phyloP scores from a whole-genome alignment of 2,888 invertebrate genomes.

The Shargacucullia verbasci region DNA sequence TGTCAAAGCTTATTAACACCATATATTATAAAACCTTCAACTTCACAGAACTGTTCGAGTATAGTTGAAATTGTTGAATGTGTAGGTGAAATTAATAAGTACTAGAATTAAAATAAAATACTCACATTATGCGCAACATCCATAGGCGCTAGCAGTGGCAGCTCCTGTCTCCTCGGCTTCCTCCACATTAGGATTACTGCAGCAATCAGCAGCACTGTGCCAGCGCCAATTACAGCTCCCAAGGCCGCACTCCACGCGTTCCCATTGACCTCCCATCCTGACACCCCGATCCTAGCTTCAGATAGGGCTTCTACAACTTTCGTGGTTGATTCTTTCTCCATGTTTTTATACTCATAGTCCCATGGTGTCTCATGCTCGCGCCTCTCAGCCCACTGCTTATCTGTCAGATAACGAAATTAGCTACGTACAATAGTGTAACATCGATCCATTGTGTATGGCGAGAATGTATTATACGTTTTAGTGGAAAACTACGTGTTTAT shows the following conservation, averaged over 20 bases:
- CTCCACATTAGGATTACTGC: constrained; percentile 74
- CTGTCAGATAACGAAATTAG: constrained; percentile 84
- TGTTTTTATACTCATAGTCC: constrained; percentile 62
- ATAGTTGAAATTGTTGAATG: too few relatives aligned
- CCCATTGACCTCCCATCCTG: constrained; percentile 62
- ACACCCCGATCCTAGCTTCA: constrained; percentile 63
- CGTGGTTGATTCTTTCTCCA: constrained; percentile 49
- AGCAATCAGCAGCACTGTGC: constrained; percentile 77
- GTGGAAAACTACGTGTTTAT: constrained; percentile 30
- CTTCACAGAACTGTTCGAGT: too few relatives aligned
- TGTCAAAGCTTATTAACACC: too few relatives aligned
- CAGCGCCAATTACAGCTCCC: constrained; percentile 80
- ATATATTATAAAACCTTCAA: too few relatives aligned
- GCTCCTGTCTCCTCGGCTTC: constrained; percentile 71
- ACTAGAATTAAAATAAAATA: constrained; percentile 25
- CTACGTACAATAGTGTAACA: constrained; percentile 74
- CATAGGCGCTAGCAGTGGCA: constrained; percentile 78
- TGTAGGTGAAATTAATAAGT: too few relatives aligned
- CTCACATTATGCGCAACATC: constrained; percentile 81
- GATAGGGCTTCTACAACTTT: constrained; percentile 52
- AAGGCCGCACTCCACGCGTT: constrained; percentile 79
- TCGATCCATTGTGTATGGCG: constrained; percentile 73
- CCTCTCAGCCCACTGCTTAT: constrained; percentile 81
- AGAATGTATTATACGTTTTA: constrained; percentile 46
- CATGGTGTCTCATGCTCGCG: constrained; percentile 70